These are phyloP conservation scores for Scomber colias DNA, from an alignment of 2,113 vertebrate species.

Conservation along the genomic window DNA sequence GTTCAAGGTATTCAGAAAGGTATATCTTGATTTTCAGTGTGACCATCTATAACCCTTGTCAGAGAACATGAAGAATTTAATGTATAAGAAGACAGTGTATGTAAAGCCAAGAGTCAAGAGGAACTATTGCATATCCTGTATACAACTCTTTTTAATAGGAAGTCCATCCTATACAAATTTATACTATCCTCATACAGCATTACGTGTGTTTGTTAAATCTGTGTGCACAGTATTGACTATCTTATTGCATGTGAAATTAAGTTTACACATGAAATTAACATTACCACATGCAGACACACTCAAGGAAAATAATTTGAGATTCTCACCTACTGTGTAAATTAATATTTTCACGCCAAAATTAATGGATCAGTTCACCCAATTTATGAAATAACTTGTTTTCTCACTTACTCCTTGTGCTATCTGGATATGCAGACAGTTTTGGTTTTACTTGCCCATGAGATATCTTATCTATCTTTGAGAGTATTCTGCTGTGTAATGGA, in stretches of 20 bases:
- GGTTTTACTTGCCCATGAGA: not conserved
- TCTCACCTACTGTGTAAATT: not conserved
- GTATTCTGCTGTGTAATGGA: not conserved
- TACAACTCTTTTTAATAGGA: not conserved
- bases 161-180: not conserved
- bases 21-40: not conserved
- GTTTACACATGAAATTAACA: not conserved
- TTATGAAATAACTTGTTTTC: not conserved
- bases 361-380: not conserved
- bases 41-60: not conserved
- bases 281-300: not conserved
- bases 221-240: not conserved
- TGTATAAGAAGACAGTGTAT: not conserved
- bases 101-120: not conserved
- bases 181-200: too few relatives aligned
- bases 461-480: not conserved
- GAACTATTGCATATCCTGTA: not conserved
- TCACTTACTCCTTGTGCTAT: not conserved
- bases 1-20: not conserved
- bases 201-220: not conserved
- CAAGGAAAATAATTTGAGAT: not conserved
- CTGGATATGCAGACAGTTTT: constrained; percentile 4
- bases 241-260: not conserved
- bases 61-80: not conserved
- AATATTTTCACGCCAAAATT: not conserved